Percentiles rank a stretch among this genome's conserved stretches.
These are phyloP conservation scores for Micronycteris hirsuta DNA, from an alignment of 2,113 vertebrate genomes.

Conservation along the genomic window DNA sequence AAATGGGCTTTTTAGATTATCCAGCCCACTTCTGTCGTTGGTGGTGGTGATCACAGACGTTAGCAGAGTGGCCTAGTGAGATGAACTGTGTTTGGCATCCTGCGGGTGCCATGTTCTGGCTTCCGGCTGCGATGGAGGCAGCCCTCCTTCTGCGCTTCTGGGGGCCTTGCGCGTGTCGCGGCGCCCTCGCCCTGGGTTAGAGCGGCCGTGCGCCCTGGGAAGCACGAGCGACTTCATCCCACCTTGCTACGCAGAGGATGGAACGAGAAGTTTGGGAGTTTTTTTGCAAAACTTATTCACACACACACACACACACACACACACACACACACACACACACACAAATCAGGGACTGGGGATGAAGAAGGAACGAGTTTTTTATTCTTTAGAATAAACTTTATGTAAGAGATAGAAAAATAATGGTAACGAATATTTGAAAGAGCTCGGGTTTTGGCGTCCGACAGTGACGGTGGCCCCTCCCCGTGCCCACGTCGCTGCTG, in stretches of 20 bases:
- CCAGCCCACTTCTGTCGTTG: background rate
- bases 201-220: background rate
- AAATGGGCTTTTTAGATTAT: background rate
- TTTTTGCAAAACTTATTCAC: background rate
- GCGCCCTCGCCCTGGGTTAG: background rate
- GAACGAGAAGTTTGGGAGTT: background rate
- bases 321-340: no score
- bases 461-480: background rate
- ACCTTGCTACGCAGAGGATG: no score
- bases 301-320: background rate
- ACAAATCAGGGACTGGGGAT: background rate
- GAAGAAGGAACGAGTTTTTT: background rate
- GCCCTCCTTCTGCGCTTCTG: background rate
- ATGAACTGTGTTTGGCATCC: background rate
- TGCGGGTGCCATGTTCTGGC: background rate
- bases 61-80: background rate
- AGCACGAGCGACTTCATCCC: background rate
- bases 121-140: background rate
- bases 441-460: background rate
- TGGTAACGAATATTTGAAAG: background rate
- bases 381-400: background rate
- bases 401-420: background rate
- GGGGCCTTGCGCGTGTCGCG: background rate
- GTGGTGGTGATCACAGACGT: background rate
- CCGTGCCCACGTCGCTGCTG: background rate